Evolutionary conservation across 2,113 vertebrate species (phyloP), one percentile per base, ranked within the genome.

Genomic region (Anseranas semipalmata): DNA sequence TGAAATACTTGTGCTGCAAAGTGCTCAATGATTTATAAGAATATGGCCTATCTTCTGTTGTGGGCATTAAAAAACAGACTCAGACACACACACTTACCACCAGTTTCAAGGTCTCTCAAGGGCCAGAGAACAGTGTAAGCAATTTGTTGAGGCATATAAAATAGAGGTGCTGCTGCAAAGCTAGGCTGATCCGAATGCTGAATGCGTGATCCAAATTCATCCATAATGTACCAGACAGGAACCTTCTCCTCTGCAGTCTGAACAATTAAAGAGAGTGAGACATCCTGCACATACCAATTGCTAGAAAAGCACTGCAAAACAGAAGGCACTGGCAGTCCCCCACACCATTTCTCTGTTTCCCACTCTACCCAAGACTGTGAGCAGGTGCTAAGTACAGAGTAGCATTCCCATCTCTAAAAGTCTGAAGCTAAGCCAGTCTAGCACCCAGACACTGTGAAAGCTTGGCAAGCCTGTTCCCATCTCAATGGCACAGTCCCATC

Each of bases 141-240:
- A 27, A 98, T 92, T 93, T 98, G 98, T 10, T 98, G 98, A 16
- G 98, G 98, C 43, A 94, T 41, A 75, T 98, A 99, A 93, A 99
- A 99, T 77, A 99, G 98, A 46, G 99, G 99, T 2, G 98, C 99
- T 16, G 99, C 97, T 90, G 98, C 97, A 78, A 99, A 99, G 91
- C 98, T 99, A 4, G 99, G 99, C 59, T 95, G 91, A 17, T 99
- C 98, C 0, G 99, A 98, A 87, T 99, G 99, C 93, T 99, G 99
- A 90, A 99, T 98, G 85, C 98, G 98, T 1, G 99, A 99, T 78
- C 99, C 99, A 79, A 99, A 99, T 94, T 99, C 99, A 60, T 99
- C 99, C 99, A 99, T 99, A 92, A 99, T 95, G 94, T 99, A 99
- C 99, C 99, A 99, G 67, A 99, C 99, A 0, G 99, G 99, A 48